Conservation (phyloP, 2,113 vertebrate genomes). For the Etheostoma cragini region DNA sequence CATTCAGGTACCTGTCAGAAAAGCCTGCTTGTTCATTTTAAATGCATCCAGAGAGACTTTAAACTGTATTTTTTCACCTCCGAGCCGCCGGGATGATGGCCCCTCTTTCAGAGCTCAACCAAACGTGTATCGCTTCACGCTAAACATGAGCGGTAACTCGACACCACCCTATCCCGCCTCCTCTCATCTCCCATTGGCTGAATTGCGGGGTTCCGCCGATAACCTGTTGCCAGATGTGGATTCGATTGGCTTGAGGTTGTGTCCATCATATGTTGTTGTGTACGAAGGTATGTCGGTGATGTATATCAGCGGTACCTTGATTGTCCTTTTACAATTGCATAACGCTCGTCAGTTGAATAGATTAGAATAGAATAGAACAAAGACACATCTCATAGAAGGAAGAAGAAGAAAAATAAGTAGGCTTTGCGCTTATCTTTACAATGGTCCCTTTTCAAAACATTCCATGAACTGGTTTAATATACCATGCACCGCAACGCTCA, state of each 20-base stretch:
- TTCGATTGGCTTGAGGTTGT: slow-evolving; percentile 50
- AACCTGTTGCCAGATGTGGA: slow-evolving; percentile 30
- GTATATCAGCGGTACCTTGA: slow-evolving; percentile 55
- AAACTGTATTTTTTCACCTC: slow-evolving; percentile 74
- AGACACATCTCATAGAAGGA: too few species aligned
- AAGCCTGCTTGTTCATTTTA: slow-evolving; percentile 50
- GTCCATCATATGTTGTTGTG: slow-evolving; percentile 45
- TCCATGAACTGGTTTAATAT: not conserved
- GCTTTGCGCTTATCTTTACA: not conserved
- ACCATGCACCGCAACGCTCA: not conserved
- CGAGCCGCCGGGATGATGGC: slow-evolving; percentile 81
- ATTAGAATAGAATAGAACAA: slow-evolving; percentile 1
- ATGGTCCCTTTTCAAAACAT: not conserved
- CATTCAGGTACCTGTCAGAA: slow-evolving; percentile 33
- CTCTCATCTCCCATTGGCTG: slow-evolving; percentile 70
- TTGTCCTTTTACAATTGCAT: slow-evolving; percentile 45
- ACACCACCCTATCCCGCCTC: slow-evolving; percentile 44
- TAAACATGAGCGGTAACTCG: slow-evolving; percentile 36
- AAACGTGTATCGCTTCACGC: slow-evolving; percentile 69
- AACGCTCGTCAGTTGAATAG: not conserved
- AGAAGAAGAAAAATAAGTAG: not conserved
- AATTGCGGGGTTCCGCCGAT: not conserved
- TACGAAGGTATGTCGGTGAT: slow-evolving; percentile 47
- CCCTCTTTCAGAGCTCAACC: slow-evolving; percentile 84
- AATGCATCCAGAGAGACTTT: slow-evolving; percentile 59